Conservation (phyloP, 2,797 vertebrate species). For the Mus caroli region DNA sequence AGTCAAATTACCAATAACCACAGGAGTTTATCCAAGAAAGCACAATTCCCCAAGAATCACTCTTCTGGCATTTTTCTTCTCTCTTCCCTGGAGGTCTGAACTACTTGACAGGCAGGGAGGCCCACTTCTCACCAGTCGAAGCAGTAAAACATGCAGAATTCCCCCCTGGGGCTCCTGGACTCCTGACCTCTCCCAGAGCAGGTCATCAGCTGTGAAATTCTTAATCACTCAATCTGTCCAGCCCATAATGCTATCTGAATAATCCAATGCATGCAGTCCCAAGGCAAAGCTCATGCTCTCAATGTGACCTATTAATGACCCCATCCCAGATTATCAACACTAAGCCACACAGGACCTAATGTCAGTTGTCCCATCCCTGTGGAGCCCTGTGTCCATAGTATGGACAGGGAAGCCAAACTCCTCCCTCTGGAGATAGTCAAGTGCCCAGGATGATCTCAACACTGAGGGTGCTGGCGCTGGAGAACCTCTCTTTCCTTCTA, state of each 20-base stretch:
- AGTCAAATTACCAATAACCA: background rate
- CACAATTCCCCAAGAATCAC: background rate
- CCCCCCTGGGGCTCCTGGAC: constrained; percentile 2
- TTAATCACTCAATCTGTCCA: constrained; percentile 74
- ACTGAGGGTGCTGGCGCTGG: background rate
- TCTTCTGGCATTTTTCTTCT: background rate
- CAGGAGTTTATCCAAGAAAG: background rate
- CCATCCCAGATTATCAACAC: background rate
- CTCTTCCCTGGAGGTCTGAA: background rate
- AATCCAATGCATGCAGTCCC: background rate
- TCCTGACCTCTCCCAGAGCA: constrained; percentile 37
- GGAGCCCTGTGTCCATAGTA: background rate
- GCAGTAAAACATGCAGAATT: background rate
- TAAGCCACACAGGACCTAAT: background rate
- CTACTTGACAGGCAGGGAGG: background rate
- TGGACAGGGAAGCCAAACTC: background rate
- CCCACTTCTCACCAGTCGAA: background rate
- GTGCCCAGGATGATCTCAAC: background rate
- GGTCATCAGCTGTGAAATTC: constrained; percentile 61
- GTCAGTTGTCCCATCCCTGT: background rate
- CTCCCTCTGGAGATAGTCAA: background rate
- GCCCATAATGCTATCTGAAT: constrained; percentile 42
- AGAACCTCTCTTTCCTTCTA: background rate
- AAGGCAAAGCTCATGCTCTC: background rate
- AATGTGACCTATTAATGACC: background rate